A percentile compares a stretch with the other conserved stretches of the same genome.
Evolutionary conservation across 1,140 invertebrate genomes (phyloP).

Genomic region (Drosophila albomicans): DNA sequence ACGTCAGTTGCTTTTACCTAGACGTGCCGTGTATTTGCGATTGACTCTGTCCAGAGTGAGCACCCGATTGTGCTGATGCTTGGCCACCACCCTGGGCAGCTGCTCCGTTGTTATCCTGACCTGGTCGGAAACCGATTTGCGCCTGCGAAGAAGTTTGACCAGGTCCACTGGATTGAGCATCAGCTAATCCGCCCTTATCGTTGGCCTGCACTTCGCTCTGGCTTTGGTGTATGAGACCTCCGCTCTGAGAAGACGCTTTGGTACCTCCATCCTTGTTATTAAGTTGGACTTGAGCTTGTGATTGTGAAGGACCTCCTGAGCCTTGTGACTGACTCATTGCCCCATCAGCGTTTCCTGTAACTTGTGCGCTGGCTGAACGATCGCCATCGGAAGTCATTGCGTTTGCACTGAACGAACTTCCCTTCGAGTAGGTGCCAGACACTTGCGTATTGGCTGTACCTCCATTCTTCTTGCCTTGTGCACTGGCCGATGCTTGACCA

Average conservation of each 20-base stretch:
- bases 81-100: constrained; percentile 89
- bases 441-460: constrained; percentile 92
- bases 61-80: constrained; percentile 91
- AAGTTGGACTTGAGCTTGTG: constrained; percentile 91
- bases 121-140: constrained; percentile 93
- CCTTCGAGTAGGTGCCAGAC: constrained; percentile 90
- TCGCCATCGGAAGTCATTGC: constrained; percentile 91
- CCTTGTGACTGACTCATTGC: constrained; percentile 91
- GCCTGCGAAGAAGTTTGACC: constrained; percentile 94
- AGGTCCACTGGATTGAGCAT: constrained; percentile 92
- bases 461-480: constrained; percentile 90
- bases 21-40: constrained; percentile 88
- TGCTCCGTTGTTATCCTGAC: constrained; percentile 85
- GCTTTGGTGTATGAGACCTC: constrained; percentile 90
- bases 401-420: constrained; percentile 92
- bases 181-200: constrained; percentile 91
- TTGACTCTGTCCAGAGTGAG: constrained; percentile 90
- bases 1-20: constrained; percentile 87
- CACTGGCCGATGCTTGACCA: constrained; percentile 90
- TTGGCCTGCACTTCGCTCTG: constrained; percentile 86
- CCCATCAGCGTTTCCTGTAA: constrained; percentile 90
- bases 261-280: constrained; percentile 90
- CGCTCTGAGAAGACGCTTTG: constrained; percentile 90
- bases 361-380: constrained; percentile 89
- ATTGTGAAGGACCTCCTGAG: constrained; percentile 89